phyloP scores from a whole-genome alignment of 2,113 vertebrate genomes.

The Glaucomys volans region DNA sequence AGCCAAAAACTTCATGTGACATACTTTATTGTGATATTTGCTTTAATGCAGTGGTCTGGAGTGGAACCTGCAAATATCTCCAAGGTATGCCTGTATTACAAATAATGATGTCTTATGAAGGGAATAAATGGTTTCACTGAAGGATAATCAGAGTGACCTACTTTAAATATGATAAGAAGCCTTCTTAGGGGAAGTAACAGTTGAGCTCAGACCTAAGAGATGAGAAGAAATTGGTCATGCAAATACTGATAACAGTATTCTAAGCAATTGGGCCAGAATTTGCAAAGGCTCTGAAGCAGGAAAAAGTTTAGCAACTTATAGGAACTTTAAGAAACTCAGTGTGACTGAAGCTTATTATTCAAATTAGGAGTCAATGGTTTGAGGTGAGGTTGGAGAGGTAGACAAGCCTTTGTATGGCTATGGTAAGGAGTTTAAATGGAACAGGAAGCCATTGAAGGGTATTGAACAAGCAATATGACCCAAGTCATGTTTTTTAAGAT shows the following conservation, averaged over 20 bases:
- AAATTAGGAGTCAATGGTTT: constrained; percentile 28
- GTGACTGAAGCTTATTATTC: constrained; percentile 14
- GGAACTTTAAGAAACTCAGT: constrained; percentile 4
- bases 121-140: constrained; percentile 34
- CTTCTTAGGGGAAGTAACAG: not conserved
- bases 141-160: constrained; percentile 34
- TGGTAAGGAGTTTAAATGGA: constrained; percentile 22
- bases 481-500: not conserved
- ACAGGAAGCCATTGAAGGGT: not conserved
- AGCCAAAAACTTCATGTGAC: not conserved
- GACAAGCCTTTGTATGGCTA: not conserved
- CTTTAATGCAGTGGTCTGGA: not conserved
- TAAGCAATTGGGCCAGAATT: constrained; percentile 13
- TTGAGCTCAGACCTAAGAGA: constrained; percentile 15
- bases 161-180: constrained; percentile 16
- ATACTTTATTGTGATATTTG: not conserved
- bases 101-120: constrained; percentile 37
- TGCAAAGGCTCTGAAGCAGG: constrained; percentile 15
- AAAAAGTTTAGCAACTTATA: not conserved
- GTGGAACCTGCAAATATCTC: not conserved
- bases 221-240: not conserved
- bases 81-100: not conserved
- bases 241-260: constrained; percentile 31
- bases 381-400: constrained; percentile 6
- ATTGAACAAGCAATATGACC: not conserved